Evolutionary conservation across 2,797 vertebrate genomes (phyloP).

Genomic region (Spondyliosoma cantharus): DNA sequence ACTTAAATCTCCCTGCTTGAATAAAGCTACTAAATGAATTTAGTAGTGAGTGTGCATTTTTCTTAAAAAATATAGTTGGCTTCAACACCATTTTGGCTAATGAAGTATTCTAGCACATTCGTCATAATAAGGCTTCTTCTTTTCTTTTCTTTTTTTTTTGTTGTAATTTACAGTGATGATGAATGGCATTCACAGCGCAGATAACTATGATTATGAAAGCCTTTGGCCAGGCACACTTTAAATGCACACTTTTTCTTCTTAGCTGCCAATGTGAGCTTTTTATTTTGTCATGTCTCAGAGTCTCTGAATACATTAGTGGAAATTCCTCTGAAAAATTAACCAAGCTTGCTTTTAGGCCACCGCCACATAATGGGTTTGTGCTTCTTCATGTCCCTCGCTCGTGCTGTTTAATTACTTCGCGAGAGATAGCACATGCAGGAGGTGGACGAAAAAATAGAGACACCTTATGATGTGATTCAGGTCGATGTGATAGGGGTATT

Average conservation of each 20-base stretch:
- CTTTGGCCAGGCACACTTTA: conserved; percentile 50
- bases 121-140: conserved; percentile 1
- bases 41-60: conserved; percentile 13
- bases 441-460: conserved; percentile 53
- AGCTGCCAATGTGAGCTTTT: conserved; percentile 71
- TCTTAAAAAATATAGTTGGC: conserved; percentile 6
- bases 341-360: conserved; percentile 76
- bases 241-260: conserved; percentile 67
- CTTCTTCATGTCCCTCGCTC: conserved; percentile 56
- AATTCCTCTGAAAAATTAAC: conserved; percentile 80
- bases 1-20: conserved; percentile 4
- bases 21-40: conserved; percentile 7
- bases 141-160: conserved; percentile 12
- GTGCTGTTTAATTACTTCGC: conserved; percentile 76
- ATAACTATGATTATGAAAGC: conserved; percentile 64
- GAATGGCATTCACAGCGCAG: conserved; percentile 39
- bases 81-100: conserved; percentile 12
- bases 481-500: conserved; percentile 7
- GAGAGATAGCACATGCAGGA: conserved; percentile 54
- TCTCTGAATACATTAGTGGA: conserved; percentile 74
- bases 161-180: conserved; percentile 37
- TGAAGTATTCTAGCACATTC: conserved; percentile 9
- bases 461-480: conserved; percentile 33
- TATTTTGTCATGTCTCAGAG: conserved; percentile 74
- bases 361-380: conserved; percentile 75